Evolutionary conservation across 1,140 invertebrate genomes (phyloP).

Genomic region (Myzus persicae): DNA sequence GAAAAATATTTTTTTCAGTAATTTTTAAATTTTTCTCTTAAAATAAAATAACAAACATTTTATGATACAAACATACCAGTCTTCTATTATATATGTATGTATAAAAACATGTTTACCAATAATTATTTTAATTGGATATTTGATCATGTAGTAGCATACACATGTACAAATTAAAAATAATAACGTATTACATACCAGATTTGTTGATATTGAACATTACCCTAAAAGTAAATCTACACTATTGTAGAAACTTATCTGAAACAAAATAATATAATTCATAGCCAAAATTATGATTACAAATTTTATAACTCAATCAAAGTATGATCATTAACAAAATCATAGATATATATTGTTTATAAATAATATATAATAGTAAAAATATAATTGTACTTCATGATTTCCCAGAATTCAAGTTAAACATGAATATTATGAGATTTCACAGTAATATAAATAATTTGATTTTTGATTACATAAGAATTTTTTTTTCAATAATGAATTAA

Average conservation of each 20-base stretch:
- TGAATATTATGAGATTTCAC: neutral
- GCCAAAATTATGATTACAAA: neutral
- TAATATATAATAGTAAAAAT: neutral
- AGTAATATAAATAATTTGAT: neutral
- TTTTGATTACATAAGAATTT: no score
- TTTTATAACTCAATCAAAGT: neutral
- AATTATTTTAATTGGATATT: conserved; percentile 1
- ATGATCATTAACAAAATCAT: neutral
- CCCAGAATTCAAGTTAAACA: neutral
- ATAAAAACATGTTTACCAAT: conserved; percentile 39
- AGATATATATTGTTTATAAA: neutral
- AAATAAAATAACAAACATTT: conserved; percentile 35
- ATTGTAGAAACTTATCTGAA: conserved; percentile 35
- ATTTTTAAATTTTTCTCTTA: conserved; percentile 16
- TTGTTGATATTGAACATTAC: neutral
- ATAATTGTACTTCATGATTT: neutral
- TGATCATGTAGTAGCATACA: neutral
- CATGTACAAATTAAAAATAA: conserved; percentile 27
- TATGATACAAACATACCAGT: conserved; percentile 44
- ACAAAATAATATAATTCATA: conserved; percentile 27
- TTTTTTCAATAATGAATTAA: neutral
- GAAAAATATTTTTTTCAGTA: neutral
- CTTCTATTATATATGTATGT: neutral
- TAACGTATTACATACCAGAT: conserved; percentile 43
- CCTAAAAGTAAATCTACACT: conserved; percentile 1